phyloP scores from a whole-genome alignment of 2,888 invertebrate genomes.

The Ceraclea dissimilis region DNA sequence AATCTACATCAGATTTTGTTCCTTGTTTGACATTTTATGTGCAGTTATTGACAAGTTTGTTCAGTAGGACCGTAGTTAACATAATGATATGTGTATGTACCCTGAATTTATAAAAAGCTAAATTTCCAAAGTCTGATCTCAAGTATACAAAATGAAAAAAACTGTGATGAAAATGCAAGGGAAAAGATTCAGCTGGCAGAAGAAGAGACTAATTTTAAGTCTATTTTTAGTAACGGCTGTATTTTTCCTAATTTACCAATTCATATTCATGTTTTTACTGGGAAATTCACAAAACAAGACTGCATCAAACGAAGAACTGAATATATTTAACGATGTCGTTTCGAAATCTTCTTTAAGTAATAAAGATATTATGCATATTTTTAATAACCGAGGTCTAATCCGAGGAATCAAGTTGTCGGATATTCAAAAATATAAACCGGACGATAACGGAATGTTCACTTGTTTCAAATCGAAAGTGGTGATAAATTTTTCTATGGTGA shows the following conservation, averaged over 20 bases:
- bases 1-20: no score
- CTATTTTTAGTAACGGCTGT: conserved; percentile 11
- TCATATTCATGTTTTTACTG: conserved; percentile 18
- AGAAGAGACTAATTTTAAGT: conserved; percentile 15
- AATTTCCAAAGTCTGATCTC: no score
- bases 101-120: no score
- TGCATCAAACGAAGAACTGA: conserved; percentile 8
- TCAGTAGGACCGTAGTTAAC: no score
- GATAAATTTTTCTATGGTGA: conserved; percentile 53
- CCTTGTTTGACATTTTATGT: no score
- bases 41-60: no score
- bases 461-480: conserved; percentile 40
- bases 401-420: conserved; percentile 16
- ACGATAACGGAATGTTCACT: conserved; percentile 33
- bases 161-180: not conserved
- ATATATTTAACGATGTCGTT: not conserved
- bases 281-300: conserved; percentile 12
- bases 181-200: conserved; percentile 3
- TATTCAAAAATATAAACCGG: conserved; percentile 29
- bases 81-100: no score
- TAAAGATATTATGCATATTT: not conserved
- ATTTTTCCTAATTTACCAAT: conserved; percentile 21
- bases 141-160: no score
- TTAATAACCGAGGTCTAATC: conserved; percentile 12
- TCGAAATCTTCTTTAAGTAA: not conserved